Evolutionary conservation across 1,140 invertebrate genomes (phyloP).

Genomic region (Drosophila mayri): DNA sequence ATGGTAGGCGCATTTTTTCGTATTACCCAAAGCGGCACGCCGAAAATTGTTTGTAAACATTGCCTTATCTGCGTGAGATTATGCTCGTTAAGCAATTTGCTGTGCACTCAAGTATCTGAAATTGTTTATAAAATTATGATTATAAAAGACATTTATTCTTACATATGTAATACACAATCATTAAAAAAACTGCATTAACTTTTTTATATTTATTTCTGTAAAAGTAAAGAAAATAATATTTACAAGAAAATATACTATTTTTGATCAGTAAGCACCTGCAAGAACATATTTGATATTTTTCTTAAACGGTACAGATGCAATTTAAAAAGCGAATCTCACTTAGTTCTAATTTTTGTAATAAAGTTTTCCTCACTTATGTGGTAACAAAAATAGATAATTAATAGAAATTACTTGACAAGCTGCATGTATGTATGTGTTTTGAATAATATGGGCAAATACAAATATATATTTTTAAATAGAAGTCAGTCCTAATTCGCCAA

Average conservation of each 20-base stretch:
- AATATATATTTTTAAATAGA: too few species aligned
- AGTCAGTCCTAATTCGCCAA: too few species aligned
- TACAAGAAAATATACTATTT: conserved; percentile 53
- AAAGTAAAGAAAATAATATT: conserved; percentile 53
- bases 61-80: conserved; percentile 72
- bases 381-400: too few species aligned
- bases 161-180: conserved; percentile 53
- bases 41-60: conserved; percentile 59
- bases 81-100: conserved; percentile 63
- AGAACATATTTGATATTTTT: conserved; percentile 57
- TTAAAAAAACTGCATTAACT: conserved; percentile 38
- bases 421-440: too few species aligned
- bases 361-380: conserved; percentile 63
- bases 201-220: conserved; percentile 52
- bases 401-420: too few species aligned
- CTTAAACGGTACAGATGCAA: conserved; percentile 37
- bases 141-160: conserved; percentile 66
- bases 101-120: conserved; percentile 47
- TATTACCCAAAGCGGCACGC: conserved; percentile 39
- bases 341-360: conserved; percentile 72
- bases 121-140: conserved; percentile 29
- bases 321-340: conserved; percentile 55
- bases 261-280: conserved; percentile 43
- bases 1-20: conserved; percentile 2
- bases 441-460: too few species aligned